Conservation (phyloP, 2,113 vertebrate genomes). For the Ophthalmolycus amberensis region DNA sequence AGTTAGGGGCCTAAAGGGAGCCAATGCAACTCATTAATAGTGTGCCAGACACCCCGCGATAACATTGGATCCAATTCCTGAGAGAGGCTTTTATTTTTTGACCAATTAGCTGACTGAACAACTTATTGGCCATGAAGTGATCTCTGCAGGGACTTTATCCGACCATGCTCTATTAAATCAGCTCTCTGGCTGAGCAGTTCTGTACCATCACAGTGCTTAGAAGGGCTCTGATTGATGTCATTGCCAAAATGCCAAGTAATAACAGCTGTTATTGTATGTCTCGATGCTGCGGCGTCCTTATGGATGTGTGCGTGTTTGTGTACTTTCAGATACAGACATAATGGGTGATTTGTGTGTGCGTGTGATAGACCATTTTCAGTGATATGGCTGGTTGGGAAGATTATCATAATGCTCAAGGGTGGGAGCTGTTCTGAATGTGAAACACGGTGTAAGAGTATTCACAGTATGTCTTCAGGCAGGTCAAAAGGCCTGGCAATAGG, state of each 20-base stretch:
- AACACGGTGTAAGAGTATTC: slow-evolving; percentile 63
- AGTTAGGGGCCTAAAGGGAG: slow-evolving; percentile 68
- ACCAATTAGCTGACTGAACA: slow-evolving; percentile 79
- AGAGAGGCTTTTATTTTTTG: slow-evolving; percentile 76
- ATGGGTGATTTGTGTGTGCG: slow-evolving; percentile 1
- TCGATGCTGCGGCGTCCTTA: slow-evolving; percentile 54
- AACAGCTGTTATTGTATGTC: slow-evolving; percentile 64
- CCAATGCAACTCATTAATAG: slow-evolving; percentile 71
- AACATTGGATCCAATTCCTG: slow-evolving; percentile 65
- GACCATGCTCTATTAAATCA: slow-evolving; percentile 78
- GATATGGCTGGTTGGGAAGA: slow-evolving; percentile 48
- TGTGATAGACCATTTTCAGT: slow-evolving; percentile 44
- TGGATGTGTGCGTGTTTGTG: slow-evolving; percentile 14
- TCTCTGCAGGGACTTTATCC: slow-evolving; percentile 77
- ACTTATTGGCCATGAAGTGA: slow-evolving; percentile 74
- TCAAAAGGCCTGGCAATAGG: slow-evolving; percentile 66
- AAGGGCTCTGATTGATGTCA: slow-evolving; percentile 69
- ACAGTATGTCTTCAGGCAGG: slow-evolving; percentile 56
- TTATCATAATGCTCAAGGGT: slow-evolving; percentile 61
- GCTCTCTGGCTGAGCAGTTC: slow-evolving; percentile 69
- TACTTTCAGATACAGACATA: slow-evolving; percentile 29
- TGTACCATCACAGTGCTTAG: slow-evolving; percentile 67
- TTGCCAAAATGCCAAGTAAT: slow-evolving; percentile 70
- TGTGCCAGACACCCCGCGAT: slow-evolving; percentile 54
- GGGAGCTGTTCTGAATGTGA: slow-evolving; percentile 64